Base-by-base conservation (phyloP, 2,888 invertebrate genomes). In the Masnerella sp. region DNA sequence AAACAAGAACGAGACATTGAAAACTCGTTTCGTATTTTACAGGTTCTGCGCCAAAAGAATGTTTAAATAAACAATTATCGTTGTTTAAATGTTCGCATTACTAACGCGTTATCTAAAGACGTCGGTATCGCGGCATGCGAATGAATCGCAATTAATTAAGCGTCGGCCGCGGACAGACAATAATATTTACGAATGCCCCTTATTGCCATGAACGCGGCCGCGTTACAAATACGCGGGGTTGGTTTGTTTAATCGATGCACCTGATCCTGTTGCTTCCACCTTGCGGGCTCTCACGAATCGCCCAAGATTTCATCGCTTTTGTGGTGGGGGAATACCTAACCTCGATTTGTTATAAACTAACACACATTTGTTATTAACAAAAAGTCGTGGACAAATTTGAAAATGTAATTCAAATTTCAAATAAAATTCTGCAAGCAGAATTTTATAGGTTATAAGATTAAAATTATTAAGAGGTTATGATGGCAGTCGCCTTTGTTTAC, bases 201-300 rank as follows among this genome's bases (percentile, higher is more conserved):
- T 22, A 18, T 30, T 65, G 4, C 9, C 18, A 38, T 36, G 36
- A 28, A 45, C 25, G 22, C 43, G 30, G 42, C 52, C 52, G 49
- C 51, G 51, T 30, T 47, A 47, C 36, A 54, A 61, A 61, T 54
- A 61, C 61, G 69, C 69, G 47, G 20, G 83, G 83, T 80, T 78
- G 79, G 83, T 84, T 85, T 85, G 85, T 85, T 85, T 85, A 85
- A 85, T 85, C 85, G 84, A 85, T 85, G 85, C 79, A 78, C 78
- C 75, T 77, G 79, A 82, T 81, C 82, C 81, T 79, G 78, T 76
- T 77, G 77, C 72, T 78, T 79, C 77, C 77, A 77, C 77, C 76
- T 72, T 75, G 75, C 68, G 76, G 74, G 71, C 79, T 79, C 78
- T 78, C 78, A 75, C 73, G 70, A 73, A 40, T 72, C 69, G 30